A percentile compares a stretch with the other conserved stretches of the same genome.
Evolutionary conservation across 2,888 invertebrate genomes (phyloP).

Genomic region (Yponomeuta cagnagella): DNA sequence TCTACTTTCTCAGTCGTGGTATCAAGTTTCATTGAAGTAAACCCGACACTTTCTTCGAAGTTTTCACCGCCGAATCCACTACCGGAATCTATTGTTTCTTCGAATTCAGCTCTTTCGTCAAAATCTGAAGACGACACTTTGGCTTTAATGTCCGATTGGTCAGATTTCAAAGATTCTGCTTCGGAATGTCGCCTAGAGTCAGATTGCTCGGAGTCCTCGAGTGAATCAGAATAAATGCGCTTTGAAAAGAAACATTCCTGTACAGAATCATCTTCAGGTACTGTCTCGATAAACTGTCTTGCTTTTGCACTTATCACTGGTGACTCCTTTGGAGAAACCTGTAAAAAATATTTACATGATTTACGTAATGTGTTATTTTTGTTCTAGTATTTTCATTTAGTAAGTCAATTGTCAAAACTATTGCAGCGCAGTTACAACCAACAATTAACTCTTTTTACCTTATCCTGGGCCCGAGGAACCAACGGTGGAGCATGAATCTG

Average conservation of each 20-base stretch:
- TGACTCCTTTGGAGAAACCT: conserved; percentile 60
- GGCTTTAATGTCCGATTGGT: conserved; percentile 65
- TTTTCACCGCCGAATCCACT: conserved; percentile 71
- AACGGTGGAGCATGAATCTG: conserved; percentile 36
- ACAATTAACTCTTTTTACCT: conserved; percentile 34
- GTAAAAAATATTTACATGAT: background rate
- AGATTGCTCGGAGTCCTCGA: conserved; percentile 70
- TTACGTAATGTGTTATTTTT: no score
- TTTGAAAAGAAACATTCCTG: conserved; percentile 74
- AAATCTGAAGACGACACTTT: conserved; percentile 70
- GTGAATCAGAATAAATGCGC: conserved; percentile 69
- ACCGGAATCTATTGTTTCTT: conserved; percentile 66
- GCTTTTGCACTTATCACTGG: conserved; percentile 72
- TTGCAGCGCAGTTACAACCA: no score
- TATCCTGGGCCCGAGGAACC: conserved; percentile 39
- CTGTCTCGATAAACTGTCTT: conserved; percentile 70
- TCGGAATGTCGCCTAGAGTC: conserved; percentile 70
- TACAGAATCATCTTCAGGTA: conserved; percentile 72
- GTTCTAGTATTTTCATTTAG: conserved; percentile 7
- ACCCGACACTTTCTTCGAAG: conserved; percentile 66
- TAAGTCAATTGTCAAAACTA: conserved; percentile 4
- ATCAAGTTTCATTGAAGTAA: conserved; percentile 60
- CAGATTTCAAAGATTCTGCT: conserved; percentile 70
- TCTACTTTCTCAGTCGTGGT: conserved; percentile 29
- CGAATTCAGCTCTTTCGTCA: conserved; percentile 69